These are phyloP conservation scores for Pocillopora meandrina DNA, from an alignment of 92 coral and sea anemone species.

Conservation along the genomic window DNA sequence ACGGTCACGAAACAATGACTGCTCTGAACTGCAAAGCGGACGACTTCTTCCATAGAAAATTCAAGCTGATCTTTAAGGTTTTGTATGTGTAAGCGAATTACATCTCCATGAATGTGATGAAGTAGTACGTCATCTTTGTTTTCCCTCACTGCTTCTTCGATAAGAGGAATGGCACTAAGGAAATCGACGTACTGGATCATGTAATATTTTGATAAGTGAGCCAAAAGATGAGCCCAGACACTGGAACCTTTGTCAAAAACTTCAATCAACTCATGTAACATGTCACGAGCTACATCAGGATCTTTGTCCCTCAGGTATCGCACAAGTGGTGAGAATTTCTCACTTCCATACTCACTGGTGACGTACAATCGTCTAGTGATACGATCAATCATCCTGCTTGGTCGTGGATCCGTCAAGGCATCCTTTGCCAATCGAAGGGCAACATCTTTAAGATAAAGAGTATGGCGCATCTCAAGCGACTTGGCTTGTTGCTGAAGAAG, in stretches of 20 bases:
- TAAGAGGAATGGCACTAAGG: constrained; percentile 49
- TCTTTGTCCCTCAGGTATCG: constrained; percentile 55
- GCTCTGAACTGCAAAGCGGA: constrained; percentile 66
- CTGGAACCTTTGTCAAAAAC: constrained; percentile 62
- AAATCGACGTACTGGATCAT: constrained; percentile 54
- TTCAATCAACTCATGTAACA: constrained; percentile 59
- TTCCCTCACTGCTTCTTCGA: constrained; percentile 64
- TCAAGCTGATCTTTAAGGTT: constrained; percentile 42
- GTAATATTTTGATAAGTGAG: constrained; percentile 81
- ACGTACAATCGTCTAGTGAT: constrained; percentile 75
- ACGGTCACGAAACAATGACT: constrained; percentile 74
- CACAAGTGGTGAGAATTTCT: constrained; percentile 80
- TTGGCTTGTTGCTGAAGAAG: constrained; percentile 60
- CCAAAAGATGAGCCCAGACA: constrained; percentile 78
- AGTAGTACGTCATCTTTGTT: constrained; percentile 69
- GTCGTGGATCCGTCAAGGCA: constrained; percentile 54
- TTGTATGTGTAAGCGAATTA: constrained; percentile 71
- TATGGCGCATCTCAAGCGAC: background rate
- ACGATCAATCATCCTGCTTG: constrained; percentile 73
- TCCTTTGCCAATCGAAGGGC: constrained; percentile 74
- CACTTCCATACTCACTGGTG: constrained; percentile 81
- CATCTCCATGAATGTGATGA: constrained; percentile 86
- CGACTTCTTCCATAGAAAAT: constrained; percentile 51
- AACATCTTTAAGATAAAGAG: constrained; percentile 54
- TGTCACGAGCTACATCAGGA: constrained; percentile 68